Evolutionary conservation across 1,140 invertebrate genomes (phyloP).

Genomic region (Brachionus calyciflorus): DNA sequence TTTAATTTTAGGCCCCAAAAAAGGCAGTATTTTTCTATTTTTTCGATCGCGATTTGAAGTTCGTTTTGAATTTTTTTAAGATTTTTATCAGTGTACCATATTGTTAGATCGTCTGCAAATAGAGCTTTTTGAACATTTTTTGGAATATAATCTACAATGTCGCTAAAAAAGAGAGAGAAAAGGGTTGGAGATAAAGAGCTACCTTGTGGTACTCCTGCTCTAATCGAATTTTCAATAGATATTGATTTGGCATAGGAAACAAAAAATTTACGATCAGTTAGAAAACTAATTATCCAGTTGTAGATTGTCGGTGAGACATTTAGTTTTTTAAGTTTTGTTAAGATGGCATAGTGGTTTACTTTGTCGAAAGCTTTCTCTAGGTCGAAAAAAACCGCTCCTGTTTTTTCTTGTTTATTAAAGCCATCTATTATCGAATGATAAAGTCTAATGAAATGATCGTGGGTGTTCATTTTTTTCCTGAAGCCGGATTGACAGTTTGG

Average conservation of each 20-base stretch:
- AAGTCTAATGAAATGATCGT: constrained; percentile 20
- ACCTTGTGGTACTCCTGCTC: background rate
- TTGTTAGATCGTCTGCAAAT: background rate
- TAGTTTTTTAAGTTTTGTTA: constrained; percentile 13
- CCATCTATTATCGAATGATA: background rate
- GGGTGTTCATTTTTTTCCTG: constrained; percentile 1
- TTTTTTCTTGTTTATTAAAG: background rate
- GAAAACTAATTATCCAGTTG: background rate
- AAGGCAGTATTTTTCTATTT: background rate
- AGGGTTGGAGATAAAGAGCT: constrained; percentile 2
- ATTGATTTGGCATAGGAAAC: background rate
- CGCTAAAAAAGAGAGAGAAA: background rate
- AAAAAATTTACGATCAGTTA: background rate
- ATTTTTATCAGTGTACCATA: background rate
- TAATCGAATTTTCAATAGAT: background rate
- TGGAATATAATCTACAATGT: background rate
- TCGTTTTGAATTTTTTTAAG: background rate
- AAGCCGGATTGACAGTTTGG: constrained; percentile 1
- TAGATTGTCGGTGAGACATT: background rate
- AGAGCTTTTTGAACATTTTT: constrained; percentile 2
- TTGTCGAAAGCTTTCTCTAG: constrained; percentile 37
- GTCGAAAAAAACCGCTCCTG: background rate
- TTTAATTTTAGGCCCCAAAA: background rate
- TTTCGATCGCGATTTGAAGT: background rate
- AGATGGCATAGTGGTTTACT: background rate